Base-by-base conservation (phyloP, 1,140 invertebrate species). In the Tyrophagus putrescentiae region DNA sequence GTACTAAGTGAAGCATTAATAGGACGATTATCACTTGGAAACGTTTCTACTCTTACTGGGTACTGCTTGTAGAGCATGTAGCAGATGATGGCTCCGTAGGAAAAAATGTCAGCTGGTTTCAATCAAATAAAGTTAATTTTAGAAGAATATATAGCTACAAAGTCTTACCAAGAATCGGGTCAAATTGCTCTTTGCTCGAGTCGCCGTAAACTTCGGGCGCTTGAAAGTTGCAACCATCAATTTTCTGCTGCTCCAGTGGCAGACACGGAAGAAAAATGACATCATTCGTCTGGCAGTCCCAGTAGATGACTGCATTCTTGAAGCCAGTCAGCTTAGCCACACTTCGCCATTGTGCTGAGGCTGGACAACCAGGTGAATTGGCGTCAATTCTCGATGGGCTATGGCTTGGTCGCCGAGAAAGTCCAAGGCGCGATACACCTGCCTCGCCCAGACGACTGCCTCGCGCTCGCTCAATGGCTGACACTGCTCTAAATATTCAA, bases 131-230 rank as follows among this genome's bases (percentile, higher is more conserved):
- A n/a, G n/a, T n/a, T n/a, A n/a, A n/a, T n/a, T n/a, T n/a, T n/a
- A n/a, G n/a, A n/a, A n/a, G n/a, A n/a, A n/a, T n/a, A n/a, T n/a
- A n/a, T n/a, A n/a, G n/a, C n/a, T n/a, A n/a, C n/a, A n/a, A n/a
- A n/a, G n/a, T n/a, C n/a, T n/a, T n/a, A n/a, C n/a, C 56, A 1
- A 45, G n/a, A 16, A 59, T 59, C 13, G 57, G 57, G 50, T 59
- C 57, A 18, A 44, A 59, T 18, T 44, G 11, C 50, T 59, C 57
- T 5, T 18, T 57, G 16, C 16, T 29, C 11, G 2, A 1, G 50
- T 59, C 34, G 28, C 57, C 57, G 27, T 59, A 59, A 31, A 59
- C 57, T 45, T 59, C 57, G 3, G 57, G 57, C 25, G 57, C 21
- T 28, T 59, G 57, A 45, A 44, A 59, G 18, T 41, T 44, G n/a